phyloP scores from a whole-genome alignment of 2,888 invertebrate species.

The Eurois occulta region DNA sequence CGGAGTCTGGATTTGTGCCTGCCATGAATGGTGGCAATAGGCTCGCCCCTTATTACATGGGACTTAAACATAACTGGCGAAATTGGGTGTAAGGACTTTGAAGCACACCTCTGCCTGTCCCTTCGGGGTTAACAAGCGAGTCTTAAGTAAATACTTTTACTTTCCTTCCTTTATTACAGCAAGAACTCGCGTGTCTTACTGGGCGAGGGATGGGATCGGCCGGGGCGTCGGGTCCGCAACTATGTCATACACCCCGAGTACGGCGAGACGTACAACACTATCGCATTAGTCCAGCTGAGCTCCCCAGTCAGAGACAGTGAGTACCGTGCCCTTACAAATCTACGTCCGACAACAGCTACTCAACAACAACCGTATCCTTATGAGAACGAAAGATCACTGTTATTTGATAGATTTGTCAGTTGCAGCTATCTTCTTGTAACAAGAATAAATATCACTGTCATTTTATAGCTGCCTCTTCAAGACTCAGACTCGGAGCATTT shows the following conservation, averaged over 20 bases:
- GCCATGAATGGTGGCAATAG: background rate
- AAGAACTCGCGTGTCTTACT: conserved; percentile 74
- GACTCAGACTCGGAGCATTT: no score
- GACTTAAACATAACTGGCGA: background rate
- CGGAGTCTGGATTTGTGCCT: background rate
- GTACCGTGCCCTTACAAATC: conserved; percentile 5
- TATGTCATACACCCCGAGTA: conserved; percentile 84
- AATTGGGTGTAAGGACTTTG: background rate
- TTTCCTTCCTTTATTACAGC: conserved; percentile 59
- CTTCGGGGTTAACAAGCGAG: background rate
- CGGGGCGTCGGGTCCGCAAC: conserved; percentile 77
- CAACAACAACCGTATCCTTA: no score
- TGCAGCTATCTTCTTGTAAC: no score
- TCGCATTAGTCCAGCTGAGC: conserved; percentile 81
- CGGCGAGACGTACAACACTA: conserved; percentile 78
- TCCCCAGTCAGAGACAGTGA: conserved; percentile 74
- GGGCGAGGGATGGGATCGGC: conserved; percentile 75
- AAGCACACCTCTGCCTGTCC: background rate
- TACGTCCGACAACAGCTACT: background rate
- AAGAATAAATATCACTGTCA: no score
- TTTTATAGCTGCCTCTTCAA: no score
- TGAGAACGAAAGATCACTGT: no score
- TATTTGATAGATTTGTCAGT: no score
- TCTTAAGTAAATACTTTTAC: background rate
- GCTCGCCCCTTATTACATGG: background rate